Base-by-base conservation (phyloP, 2,888 invertebrate genomes). In the Trichacis sp. region DNA sequence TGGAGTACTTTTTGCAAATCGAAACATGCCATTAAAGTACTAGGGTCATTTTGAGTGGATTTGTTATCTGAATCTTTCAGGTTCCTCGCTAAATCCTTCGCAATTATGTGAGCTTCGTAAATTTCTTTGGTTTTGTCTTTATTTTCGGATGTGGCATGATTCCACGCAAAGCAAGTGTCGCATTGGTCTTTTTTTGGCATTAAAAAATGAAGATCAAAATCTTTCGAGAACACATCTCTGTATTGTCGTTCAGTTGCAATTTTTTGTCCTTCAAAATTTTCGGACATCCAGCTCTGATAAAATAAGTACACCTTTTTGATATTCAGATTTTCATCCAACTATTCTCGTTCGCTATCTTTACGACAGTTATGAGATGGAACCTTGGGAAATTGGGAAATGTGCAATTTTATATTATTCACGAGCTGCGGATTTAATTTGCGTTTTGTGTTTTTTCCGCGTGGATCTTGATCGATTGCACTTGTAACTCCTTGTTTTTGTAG, bases 171-270 rank as follows among this genome's bases (percentile, higher is more conserved):
- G 65, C 77, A 78, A 9, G 58, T 55, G 56, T 78, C 77, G 48
- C 78, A 81, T 30, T 70, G 74, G 59, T 79, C 77, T 60, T 78
- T 78, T 47, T 69, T 69, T 1, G 67, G 56, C 36, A 64, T 57
- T n/a, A 54, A 15, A 15, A 40, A 40, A 15, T 9, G 3, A 1
- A 40, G 9, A 14, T 40, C 14, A 56, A 73, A 78, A 64, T 77
- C 71, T 14, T 54, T 69, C 57, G 73, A 72, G 55, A 78, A 79
- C 5, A 55, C n/a, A 18, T 55, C 51, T 12, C 47, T 38, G 14
- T 61, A 61, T 42, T 55, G 55, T 3, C 55, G 55, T 12, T 46
- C 24, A 11, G 60, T 55, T 1, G 54, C 54, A 12, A 40, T 1
- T 36, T 30, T 29, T 48, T 56, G 20, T 9, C 19, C 47, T 0